Evolutionary conservation across 2,888 invertebrate genomes (phyloP), one percentile per base, ranked within the genome.

Genomic region (Polia nebulosa): DNA sequence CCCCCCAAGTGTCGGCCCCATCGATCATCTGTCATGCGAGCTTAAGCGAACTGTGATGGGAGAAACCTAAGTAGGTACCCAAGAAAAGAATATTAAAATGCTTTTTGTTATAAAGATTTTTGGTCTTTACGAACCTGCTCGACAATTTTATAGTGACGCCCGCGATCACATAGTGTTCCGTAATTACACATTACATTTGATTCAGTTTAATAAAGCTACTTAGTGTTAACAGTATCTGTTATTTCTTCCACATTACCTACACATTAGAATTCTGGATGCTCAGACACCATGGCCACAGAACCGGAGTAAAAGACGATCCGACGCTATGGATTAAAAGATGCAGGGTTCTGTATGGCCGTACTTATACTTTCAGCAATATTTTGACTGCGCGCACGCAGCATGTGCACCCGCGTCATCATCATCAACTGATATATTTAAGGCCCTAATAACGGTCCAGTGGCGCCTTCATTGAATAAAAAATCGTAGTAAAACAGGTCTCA

Each of bases 351-450:
- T 39, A 39, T n/a, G 13, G 34, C 36, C 22, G 9, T 51, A 29
- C 1, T 4, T 27, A n/a, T n/a, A 13, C 9, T 44, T 51, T 17
- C 27, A 56, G 15, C 20, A 45, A 27, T 32, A 57, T 45, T 74
- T 55, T 20, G 34, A 34, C 15, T 20, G 22, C 29, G 6, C 13
- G 25, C 45, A 52, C 20, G 13, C 39, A 41, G 34, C 11, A 13
- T 59, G 20, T 20, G 11, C 1, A 32, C 13, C 29, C 47, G 51
- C 55, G 56, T 72, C 78, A 72, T 64, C 25, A 9, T 65, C n/a
- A n/a, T n/a, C n/a, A n/a, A n/a, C n/a, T n/a, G n/a, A n/a, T n/a
- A n/a, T n/a, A n/a, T n/a, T n/a, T n/a, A n/a, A n/a, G n/a, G n/a
- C n/a, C n/a, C n/a, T n/a, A n/a, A n/a, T n/a, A n/a, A n/a, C n/a